These are phyloP conservation scores for Formica selysi DNA, from an alignment of 1,140 invertebrate genomes.

Conservation along the genomic window DNA sequence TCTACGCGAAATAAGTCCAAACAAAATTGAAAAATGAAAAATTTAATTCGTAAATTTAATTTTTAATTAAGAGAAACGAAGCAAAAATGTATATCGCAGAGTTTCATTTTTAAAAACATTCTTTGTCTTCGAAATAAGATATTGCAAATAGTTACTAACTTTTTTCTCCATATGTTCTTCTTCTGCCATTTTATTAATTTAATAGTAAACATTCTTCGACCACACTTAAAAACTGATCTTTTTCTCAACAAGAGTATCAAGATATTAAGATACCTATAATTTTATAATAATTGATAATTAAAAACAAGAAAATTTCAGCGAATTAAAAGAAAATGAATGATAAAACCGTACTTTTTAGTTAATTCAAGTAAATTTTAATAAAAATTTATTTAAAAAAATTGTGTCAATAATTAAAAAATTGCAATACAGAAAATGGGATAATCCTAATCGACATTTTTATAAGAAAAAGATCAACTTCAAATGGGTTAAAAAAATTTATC, in stretches of 20 bases:
- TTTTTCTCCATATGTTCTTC: background rate
- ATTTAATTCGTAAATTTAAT: conserved; percentile 2
- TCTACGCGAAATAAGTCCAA: background rate
- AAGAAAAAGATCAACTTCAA: background rate
- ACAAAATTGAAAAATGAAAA: background rate
- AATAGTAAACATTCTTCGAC: background rate
- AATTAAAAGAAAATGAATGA: too few species aligned
- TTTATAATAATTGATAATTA: too few species aligned
- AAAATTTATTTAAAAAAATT: background rate
- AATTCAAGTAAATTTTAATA: background rate
- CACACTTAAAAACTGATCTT: background rate
- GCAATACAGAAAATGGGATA: background rate
- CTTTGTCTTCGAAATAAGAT: background rate
- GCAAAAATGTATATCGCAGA: background rate
- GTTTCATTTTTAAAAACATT: background rate
- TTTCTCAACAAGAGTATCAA: background rate
- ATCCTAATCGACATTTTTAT: background rate
- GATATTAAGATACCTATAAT: background rate
- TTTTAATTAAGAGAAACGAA: background rate
- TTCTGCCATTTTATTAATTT: background rate
- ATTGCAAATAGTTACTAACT: background rate
- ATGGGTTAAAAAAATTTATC: background rate
- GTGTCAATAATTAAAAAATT: background rate
- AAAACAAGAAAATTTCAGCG: too few species aligned
- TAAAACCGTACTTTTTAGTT: too few species aligned